Evolutionary conservation across 2,888 invertebrate genomes (phyloP).

Genomic region (Melanostoma scalare): DNA sequence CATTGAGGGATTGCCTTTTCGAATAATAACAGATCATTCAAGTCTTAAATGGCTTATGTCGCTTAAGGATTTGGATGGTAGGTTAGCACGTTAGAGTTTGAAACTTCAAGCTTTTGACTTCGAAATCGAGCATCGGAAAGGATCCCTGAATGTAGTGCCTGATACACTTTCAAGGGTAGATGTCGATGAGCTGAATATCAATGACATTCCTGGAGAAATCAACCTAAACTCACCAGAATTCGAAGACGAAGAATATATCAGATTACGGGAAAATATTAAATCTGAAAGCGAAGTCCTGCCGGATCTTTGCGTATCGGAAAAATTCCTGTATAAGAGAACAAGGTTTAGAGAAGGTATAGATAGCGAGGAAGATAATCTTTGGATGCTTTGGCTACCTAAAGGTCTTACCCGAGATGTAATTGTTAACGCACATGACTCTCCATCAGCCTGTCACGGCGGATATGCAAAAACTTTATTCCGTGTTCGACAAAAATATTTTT

Average conservation of each 20-base stretch:
- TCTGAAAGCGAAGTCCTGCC: not conserved
- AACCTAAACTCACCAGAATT: not conserved
- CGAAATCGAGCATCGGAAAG: constrained; percentile 20
- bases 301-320: not conserved
- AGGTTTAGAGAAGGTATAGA: not conserved
- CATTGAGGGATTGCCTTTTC: constrained; percentile 63
- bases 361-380: not conserved
- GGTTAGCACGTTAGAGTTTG: constrained; percentile 4
- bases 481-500: constrained; percentile 45
- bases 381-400: constrained; percentile 25
- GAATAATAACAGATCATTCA: constrained; percentile 14
- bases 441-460: constrained; percentile 26
- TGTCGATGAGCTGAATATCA: not conserved
- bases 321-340: not conserved
- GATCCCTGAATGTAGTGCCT: not conserved
- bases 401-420: not conserved
- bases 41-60: constrained; percentile 45
- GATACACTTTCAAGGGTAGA: constrained; percentile 8
- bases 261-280: not conserved
- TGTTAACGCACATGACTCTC: constrained; percentile 17
- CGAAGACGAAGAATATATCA: not conserved
- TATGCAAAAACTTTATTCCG: constrained; percentile 28
- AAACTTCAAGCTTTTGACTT: constrained; percentile 15
- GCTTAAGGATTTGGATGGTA: constrained; percentile 29
- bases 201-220: not conserved